These are phyloP conservation scores for Thomomys bottae DNA, from an alignment of 2,113 vertebrate genomes.

Conservation along the genomic window DNA sequence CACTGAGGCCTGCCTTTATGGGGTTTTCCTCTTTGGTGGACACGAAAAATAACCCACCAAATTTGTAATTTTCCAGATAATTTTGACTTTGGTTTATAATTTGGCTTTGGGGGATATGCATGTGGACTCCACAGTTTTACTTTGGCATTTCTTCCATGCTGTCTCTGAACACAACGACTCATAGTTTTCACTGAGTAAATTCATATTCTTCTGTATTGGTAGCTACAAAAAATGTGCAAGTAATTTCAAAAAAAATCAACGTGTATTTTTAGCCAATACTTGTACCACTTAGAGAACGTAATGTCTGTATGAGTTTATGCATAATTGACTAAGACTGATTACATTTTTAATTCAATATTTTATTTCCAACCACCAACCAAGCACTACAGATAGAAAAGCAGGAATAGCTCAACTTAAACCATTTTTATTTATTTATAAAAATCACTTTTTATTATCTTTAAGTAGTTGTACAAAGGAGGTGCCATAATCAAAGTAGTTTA, in stretches of 20 bases:
- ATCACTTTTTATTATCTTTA: no score
- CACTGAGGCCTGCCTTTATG: slow-evolving; percentile 55
- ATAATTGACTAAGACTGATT: neutral
- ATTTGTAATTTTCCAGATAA: slow-evolving; percentile 71
- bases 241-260: neutral
- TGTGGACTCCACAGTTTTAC: slow-evolving; percentile 4
- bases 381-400: neutral
- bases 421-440: neutral
- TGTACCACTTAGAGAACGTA: neutral
- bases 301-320: neutral
- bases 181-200: neutral
- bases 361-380: neutral
- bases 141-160: neutral
- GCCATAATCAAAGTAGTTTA: no score
- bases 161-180: neutral
- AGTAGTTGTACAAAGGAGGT: no score
- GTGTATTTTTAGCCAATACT: neutral
- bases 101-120: neutral
- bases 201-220: neutral
- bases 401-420: neutral
- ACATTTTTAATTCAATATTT: neutral
- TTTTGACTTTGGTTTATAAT: slow-evolving; percentile 69
- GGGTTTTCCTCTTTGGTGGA: slow-evolving; percentile 53
- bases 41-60: slow-evolving; percentile 69
- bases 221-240: neutral